These are phyloP conservation scores for Plectrocnemia conspersa DNA, from an alignment of 1,140 invertebrate species.

Conservation along the genomic window DNA sequence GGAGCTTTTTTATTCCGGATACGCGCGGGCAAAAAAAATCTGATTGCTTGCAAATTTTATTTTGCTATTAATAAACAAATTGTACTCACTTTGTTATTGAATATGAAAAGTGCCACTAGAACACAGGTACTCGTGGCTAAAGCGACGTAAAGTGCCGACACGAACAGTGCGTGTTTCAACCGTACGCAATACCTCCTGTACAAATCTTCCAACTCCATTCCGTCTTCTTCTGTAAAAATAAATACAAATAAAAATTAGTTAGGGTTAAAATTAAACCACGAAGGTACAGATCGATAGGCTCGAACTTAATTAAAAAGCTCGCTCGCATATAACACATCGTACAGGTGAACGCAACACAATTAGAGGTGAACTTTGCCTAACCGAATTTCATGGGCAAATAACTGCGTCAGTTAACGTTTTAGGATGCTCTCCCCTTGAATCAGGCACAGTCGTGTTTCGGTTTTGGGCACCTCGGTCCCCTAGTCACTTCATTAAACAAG, in stretches of 20 bases:
- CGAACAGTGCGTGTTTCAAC: constrained; percentile 61
- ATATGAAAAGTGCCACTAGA: constrained; percentile 50
- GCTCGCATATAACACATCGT: too few relatives aligned
- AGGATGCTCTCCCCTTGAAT: too few relatives aligned
- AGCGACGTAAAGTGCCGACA: constrained; percentile 55
- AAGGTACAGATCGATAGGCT: too few relatives aligned
- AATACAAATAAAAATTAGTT: constrained; percentile 15
- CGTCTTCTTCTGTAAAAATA: constrained; percentile 54
- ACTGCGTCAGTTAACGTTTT: neutral
- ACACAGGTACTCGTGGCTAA: constrained; percentile 46
- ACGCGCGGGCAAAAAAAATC: too few relatives aligned
- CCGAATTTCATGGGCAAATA: constrained; percentile 1
- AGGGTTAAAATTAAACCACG: too few relatives aligned
- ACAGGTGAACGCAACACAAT: too few relatives aligned
- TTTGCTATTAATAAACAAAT: too few relatives aligned
- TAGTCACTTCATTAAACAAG: neutral
- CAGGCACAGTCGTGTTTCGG: neutral
- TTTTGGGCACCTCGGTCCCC: neutral
- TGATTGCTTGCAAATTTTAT: too few relatives aligned
- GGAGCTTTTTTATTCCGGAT: too few relatives aligned
- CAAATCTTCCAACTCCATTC: constrained; percentile 60
- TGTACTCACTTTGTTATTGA: constrained; percentile 25
- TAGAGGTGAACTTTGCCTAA: too few relatives aligned
- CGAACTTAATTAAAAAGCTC: too few relatives aligned
- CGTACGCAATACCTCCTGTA: constrained; percentile 60